A percentile compares a stretch with the other conserved stretches of the same genome.
phyloP scores from a whole-genome alignment of 2,113 vertebrate genomes.

The Dicaeum eximium region DNA sequence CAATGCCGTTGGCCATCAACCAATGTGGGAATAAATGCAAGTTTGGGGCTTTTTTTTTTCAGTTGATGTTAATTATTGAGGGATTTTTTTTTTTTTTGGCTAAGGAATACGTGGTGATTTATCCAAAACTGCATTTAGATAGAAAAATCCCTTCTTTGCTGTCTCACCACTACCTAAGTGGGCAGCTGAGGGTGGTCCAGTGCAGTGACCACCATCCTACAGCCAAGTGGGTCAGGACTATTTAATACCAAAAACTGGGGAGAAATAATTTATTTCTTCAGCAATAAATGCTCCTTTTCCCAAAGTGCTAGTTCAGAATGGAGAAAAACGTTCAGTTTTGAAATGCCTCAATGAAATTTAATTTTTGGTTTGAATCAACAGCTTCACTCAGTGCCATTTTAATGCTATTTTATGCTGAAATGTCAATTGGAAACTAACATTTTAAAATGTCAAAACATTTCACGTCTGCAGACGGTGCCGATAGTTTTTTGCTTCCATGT shows the following conservation, averaged over 20 bases:
- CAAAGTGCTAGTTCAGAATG: background rate
- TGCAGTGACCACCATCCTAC: fast-evolving
- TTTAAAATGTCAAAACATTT: slow-evolving; percentile 63
- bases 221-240: background rate
- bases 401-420: slow-evolving; percentile 45
- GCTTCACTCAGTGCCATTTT: slow-evolving; percentile 23
- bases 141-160: background rate
- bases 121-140: background rate
- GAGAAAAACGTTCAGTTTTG: background rate
- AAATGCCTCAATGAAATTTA: slow-evolving; percentile 31
- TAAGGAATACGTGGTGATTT: background rate
- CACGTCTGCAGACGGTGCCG: background rate
- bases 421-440: slow-evolving; percentile 58
- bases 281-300: background rate
- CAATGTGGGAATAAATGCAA: background rate
- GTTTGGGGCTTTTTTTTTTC: background rate
- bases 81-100: background rate
- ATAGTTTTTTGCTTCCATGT: slow-evolving; percentile 19
- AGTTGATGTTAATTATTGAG: background rate
- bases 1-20: background rate
- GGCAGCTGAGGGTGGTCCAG: background rate
- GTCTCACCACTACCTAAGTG: background rate
- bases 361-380: slow-evolving; percentile 40
- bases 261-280: background rate
- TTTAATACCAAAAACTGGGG: background rate